Evolutionary conservation across 2,113 vertebrate species (phyloP), one percentile per base, ranked within the genome.

Genomic region (Pachypanchax playfairii): DNA sequence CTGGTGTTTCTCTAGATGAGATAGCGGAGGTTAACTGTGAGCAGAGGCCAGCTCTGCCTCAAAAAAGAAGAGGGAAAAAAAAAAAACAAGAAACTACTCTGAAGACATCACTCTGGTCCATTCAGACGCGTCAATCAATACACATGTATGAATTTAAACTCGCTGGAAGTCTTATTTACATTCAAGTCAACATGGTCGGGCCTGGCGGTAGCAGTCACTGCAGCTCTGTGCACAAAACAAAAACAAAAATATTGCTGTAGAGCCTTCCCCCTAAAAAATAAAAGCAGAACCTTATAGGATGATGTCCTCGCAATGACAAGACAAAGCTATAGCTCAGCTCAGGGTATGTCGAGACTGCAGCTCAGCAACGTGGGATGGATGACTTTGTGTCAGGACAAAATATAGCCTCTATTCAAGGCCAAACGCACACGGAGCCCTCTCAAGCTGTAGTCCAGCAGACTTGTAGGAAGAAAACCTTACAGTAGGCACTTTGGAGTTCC

Each of bases 401-500:
- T 82, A 87, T 44, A 82, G 85, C 79, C 70, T 81, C 68, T 60
- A 75, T 85, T 84, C 88, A 87, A 89, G 90, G 89, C 89, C 85
- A 87, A 75, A 47, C 60, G 54, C 58, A 68, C 72, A 71, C 31
- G 20, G 54, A 76, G 64, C 53, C 52, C 44, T 25, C 74, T 62
- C 77, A 67, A 48, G 68, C 54, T 60, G 62, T 84, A 78, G 80
- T 74, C 67, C 75, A 77, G 80, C 63, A 65, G 62, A 66, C 64
- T 38, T 60, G 73, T 69, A 72, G 73, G 75, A 78, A 55, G 73
- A 85, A n/a, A 84, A 75, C 55, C 87, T 85, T 55, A 79, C 82
- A 72, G 83, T 81, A 90, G 85, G 31, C 63, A 91, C 89, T 85
- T 92, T 86, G 85, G 80, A 86, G 87, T 88, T 90, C 82, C 77